Percentiles rank a stretch among this genome's conserved stretches.
Evolutionary conservation across 1,140 invertebrate genomes (phyloP).

Genomic region (Drosophila nigrodunni): DNA sequence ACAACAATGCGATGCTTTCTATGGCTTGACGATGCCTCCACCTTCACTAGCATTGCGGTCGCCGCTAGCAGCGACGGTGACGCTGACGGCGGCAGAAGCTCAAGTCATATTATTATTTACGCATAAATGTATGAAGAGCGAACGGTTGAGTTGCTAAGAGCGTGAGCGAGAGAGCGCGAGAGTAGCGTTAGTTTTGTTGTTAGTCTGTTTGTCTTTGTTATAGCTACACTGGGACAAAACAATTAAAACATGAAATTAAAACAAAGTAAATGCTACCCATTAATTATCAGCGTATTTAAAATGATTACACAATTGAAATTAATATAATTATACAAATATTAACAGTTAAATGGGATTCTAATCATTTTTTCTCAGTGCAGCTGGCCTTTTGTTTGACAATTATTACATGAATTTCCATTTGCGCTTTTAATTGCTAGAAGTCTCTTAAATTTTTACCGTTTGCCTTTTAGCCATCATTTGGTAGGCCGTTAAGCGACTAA

Average conservation of each 20-base stretch:
- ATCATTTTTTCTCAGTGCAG: conserved; percentile 12
- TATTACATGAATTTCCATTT: conserved; percentile 70
- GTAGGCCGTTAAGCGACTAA: conserved; percentile 27
- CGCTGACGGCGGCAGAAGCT: conserved; percentile 6
- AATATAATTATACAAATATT: neutral
- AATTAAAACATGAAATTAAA: neutral
- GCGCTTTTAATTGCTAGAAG: conserved; percentile 24
- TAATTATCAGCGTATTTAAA: neutral
- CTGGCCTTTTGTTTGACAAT: conserved; percentile 53
- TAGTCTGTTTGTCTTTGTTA: conserved; percentile 17
- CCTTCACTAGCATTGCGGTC: neutral
- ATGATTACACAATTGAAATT: conserved; percentile 1
- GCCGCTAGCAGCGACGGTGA: neutral
- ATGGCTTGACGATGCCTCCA: conserved; percentile 39
- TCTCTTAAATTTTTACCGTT: conserved; percentile 23
- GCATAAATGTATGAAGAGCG: conserved; percentile 34
- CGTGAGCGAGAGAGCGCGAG: conserved; percentile 28
- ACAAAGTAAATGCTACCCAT: neutral
- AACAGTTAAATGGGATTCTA: neutral
- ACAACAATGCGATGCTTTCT: conserved; percentile 44
- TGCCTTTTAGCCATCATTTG: conserved; percentile 33
- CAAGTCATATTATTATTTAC: conserved; percentile 40
- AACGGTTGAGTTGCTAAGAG: neutral
- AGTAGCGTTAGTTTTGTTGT: conserved; percentile 45
- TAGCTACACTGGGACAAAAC: conserved; percentile 42